phyloP scores from a whole-genome alignment of 2,113 vertebrate genomes.

The Plestiodon gilberti region DNA sequence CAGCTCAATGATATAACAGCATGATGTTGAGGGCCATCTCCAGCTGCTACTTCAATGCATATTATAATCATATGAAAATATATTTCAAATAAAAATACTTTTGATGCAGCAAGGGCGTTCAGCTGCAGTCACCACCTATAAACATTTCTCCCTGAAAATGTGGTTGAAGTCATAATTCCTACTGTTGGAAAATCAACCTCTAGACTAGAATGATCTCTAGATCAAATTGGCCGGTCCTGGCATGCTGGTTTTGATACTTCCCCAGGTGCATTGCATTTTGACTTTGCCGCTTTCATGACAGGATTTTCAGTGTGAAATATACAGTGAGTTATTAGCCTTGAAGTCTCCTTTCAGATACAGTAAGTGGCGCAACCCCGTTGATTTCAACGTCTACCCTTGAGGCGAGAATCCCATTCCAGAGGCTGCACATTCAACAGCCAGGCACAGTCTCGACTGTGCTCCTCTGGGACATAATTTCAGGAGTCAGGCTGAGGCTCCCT shows the following conservation, averaged over 20 bases:
- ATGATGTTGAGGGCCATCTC: neutral
- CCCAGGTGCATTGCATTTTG: constrained; percentile 4
- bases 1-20: neutral
- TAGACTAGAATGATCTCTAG: no score
- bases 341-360: constrained; percentile 29
- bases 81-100: neutral
- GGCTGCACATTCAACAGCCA: constrained; percentile 26
- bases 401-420: constrained; percentile 34
- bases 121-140: neutral
- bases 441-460: neutral
- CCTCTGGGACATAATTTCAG: constrained; percentile 48
- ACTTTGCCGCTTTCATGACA: constrained; percentile 24
- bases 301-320: constrained; percentile 22
- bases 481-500: constrained; percentile 32
- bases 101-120: neutral
- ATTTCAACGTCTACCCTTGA: constrained; percentile 42
- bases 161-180: constrained; percentile 1
- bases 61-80: constrained; percentile 7
- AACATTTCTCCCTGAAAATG: neutral
- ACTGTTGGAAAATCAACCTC: constrained; percentile 20
- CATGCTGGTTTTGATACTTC: constrained; percentile 3
- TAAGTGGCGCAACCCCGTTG: constrained; percentile 2
- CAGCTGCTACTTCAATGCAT: neutral
- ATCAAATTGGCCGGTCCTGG: constrained; percentile 18
- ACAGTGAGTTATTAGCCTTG: constrained; percentile 1